These are phyloP conservation scores for Macaria notata DNA, from an alignment of 2,888 invertebrate genomes.

Conservation along the genomic window DNA sequence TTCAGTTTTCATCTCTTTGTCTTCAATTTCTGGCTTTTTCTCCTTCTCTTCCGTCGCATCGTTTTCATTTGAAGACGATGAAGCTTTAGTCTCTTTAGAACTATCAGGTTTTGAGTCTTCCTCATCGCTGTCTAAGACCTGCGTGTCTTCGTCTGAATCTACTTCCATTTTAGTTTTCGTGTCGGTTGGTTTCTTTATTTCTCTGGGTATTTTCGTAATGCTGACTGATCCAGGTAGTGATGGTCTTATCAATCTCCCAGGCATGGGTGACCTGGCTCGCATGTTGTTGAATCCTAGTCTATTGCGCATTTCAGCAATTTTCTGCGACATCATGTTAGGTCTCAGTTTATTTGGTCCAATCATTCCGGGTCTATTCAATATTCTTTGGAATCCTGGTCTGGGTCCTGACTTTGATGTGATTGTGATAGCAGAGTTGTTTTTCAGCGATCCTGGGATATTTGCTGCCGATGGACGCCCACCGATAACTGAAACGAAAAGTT, in stretches of 20 bases:
- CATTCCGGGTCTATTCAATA: slow-evolving; percentile 60
- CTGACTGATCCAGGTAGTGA: slow-evolving; percentile 69
- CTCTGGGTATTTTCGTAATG: slow-evolving; percentile 69
- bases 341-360: slow-evolving; percentile 64
- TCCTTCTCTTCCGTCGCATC: slow-evolving; percentile 26
- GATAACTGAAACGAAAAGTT: slow-evolving; percentile 55
- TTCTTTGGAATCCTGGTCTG: slow-evolving; percentile 63
- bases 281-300: slow-evolving; percentile 59
- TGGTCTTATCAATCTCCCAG: slow-evolving; percentile 59
- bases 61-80: slow-evolving; percentile 32
- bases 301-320: slow-evolving; percentile 67
- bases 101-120: slow-evolving; percentile 46
- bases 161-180: slow-evolving; percentile 47
- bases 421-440: slow-evolving; percentile 83
- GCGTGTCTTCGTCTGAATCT: slow-evolving; percentile 67
- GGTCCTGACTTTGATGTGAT: slow-evolving; percentile 78
- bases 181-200: slow-evolving; percentile 53
- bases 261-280: slow-evolving; percentile 59
- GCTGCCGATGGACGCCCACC: slow-evolving; percentile 60
- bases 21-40: slow-evolving; percentile 19
- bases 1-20: slow-evolving; percentile 23
- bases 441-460: slow-evolving; percentile 76
- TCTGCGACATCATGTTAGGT: slow-evolving; percentile 60
- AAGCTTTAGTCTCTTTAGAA: slow-evolving; percentile 29
- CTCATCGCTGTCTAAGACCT: slow-evolving; percentile 71